phyloP scores from a whole-genome alignment of 1,140 invertebrate genomes.

The Pissodes strobi region DNA sequence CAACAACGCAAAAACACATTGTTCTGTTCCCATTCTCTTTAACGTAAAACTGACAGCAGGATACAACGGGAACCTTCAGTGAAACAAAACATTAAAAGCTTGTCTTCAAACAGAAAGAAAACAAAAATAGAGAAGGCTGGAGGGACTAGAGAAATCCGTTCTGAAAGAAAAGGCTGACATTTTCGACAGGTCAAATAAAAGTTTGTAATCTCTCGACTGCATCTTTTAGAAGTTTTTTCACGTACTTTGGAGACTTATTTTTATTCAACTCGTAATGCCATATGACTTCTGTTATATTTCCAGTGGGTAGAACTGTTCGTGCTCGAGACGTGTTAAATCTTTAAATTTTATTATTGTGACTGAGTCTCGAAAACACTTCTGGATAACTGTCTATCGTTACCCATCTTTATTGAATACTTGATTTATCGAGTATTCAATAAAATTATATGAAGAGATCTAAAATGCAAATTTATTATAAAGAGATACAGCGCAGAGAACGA shows the following conservation, averaged over 20 bases:
- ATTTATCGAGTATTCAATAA: too few species aligned
- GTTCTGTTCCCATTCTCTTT: slow-evolving; percentile 2
- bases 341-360: slow-evolving; percentile 23
- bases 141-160: neutral
- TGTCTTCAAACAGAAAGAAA: neutral
- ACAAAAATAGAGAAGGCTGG: neutral
- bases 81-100: slow-evolving; percentile 7
- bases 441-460: too few species aligned
- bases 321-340: slow-evolving; percentile 20
- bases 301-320: slow-evolving; percentile 1
- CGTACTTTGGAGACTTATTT: slow-evolving; percentile 21
- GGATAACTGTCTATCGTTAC: neutral
- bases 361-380: too few species aligned
- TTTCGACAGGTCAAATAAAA: slow-evolving; percentile 31
- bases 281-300: slow-evolving; percentile 21
- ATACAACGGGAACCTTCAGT: neutral
- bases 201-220: slow-evolving; percentile 27
- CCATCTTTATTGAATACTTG: too few species aligned
- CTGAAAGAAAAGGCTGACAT: slow-evolving; percentile 5
- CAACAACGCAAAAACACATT: slow-evolving; percentile 5
- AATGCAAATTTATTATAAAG: too few species aligned
- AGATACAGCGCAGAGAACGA: too few species aligned
- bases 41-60: neutral
- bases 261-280: slow-evolving; percentile 15
- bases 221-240: slow-evolving; percentile 23